Base-by-base conservation (phyloP, 1,140 invertebrate genomes). In the Sinonovacula constricta region DNA sequence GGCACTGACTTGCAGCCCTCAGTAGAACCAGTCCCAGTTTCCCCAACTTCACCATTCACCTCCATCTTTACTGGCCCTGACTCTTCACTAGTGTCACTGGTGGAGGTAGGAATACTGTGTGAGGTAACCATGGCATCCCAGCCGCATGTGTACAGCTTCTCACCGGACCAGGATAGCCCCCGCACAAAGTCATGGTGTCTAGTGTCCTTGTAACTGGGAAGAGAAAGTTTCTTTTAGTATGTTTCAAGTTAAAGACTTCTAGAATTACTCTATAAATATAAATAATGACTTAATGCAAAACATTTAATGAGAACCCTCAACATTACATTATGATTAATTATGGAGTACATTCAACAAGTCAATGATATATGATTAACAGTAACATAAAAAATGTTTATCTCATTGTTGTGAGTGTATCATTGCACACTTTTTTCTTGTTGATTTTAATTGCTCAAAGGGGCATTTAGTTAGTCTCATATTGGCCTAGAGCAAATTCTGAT, bases 11-110 rank as follows among this genome's bases (percentile, higher is more conserved):
- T n/a, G n/a, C n/a, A n/a, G n/a, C n/a, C n/a, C n/a, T n/a, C n/a
- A n/a, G n/a, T n/a, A n/a, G n/a, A n/a, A n/a, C n/a, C n/a, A n/a
- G n/a, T n/a, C n/a, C n/a, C n/a, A n/a, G n/a, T n/a, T 56, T 66
- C 72, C 24, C 22, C 63, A 28, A 34, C 31, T 14, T 76, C 72
- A 45, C 72, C 72, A 67, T 76, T 76, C 12, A 76, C 72, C 60
- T 76, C 72, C 72, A 76, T 76, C 24, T 76, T 66, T 24, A 36
- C 59, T 0, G 60, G 72, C 34, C n/a, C n/a, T 65, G 59, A 5
- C 33, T 33, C 15, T n/a, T 33, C 10, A 18, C 33, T 33, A 24
- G 15, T n/a, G 10, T 24, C 22, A 31, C 62, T 49, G 66, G 51
- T 57, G n/a, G 56, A 3, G 15, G 22, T 5, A 4, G 26, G 26